A percentile compares a stretch with the other conserved stretches of the same genome.
phyloP scores from a whole-genome alignment of 2,113 vertebrate genomes.

The Aspiorhynchus laticeps region DNA sequence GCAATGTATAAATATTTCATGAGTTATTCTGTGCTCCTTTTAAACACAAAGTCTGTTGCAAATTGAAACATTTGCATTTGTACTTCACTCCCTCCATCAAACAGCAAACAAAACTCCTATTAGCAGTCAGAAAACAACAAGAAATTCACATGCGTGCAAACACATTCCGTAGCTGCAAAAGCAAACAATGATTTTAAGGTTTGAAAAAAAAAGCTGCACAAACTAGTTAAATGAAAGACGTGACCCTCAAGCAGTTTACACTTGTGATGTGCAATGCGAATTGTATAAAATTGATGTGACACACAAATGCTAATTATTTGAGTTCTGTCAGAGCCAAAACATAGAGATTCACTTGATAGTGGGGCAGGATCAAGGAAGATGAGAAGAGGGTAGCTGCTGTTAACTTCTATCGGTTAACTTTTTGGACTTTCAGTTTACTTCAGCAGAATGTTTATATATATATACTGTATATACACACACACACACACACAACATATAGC shows the following conservation, averaged over 20 bases:
- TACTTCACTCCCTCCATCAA: not conserved
- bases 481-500: too few species aligned
- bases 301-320: not conserved
- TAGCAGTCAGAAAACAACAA: constrained; percentile 49
- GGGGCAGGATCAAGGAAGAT: too few species aligned
- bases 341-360: too few species aligned
- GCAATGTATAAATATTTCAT: not conserved
- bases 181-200: not conserved
- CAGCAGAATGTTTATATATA: too few species aligned
- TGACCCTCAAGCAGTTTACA: not conserved
- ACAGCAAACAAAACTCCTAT: constrained; percentile 46
- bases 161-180: not conserved
- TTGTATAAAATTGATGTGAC: not conserved
- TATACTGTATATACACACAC: too few species aligned
- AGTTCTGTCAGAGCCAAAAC: not conserved
- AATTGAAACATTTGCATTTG: constrained; percentile 13
- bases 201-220: not conserved
- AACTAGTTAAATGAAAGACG: not conserved
- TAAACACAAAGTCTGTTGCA: not conserved
- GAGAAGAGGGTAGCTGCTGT: too few species aligned
- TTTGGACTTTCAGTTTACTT: too few species aligned
- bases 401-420: not conserved
- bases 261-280: not conserved
- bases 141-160: not conserved
- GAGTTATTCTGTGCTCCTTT: not conserved